Conservation (phyloP, 2,888 invertebrate species). For the Drosophila mimica region DNA sequence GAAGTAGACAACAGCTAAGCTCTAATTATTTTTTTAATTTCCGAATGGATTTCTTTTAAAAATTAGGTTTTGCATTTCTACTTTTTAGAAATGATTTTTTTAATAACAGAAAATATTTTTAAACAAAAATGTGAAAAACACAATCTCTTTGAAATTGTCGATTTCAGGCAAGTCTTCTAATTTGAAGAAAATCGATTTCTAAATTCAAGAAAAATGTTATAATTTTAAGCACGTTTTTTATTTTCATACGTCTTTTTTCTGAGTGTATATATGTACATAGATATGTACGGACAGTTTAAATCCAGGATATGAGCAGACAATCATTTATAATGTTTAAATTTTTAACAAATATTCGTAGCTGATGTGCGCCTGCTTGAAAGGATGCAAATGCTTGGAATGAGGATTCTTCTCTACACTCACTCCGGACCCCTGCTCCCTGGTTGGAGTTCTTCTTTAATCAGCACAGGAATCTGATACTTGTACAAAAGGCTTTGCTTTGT, state of each 20-base stretch:
- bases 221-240: background rate
- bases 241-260: background rate
- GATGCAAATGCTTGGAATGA: constrained; percentile 30
- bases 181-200: background rate
- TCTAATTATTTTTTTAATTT: background rate
- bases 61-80: too few relatives aligned
- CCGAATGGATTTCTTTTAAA: background rate
- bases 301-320: constrained; percentile 66
- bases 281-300: constrained; percentile 32
- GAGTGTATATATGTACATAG: constrained; percentile 9
- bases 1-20: background rate
- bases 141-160: too few relatives aligned
- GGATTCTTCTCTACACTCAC: constrained; percentile 15
- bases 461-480: constrained; percentile 79
- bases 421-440: constrained; percentile 10
- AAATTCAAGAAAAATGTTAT: background rate
- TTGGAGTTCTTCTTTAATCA: constrained; percentile 70
- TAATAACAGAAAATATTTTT: background rate
- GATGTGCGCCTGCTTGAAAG: constrained; percentile 11
- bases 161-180: background rate
- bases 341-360: constrained; percentile 71
- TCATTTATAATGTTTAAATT: constrained; percentile 78
- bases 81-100: background rate
- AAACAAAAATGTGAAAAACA: background rate
- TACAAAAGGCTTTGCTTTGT: constrained; percentile 80